Conservation (phyloP, 2,797 vertebrate genomes). For the Mionectes olivaceus region DNA sequence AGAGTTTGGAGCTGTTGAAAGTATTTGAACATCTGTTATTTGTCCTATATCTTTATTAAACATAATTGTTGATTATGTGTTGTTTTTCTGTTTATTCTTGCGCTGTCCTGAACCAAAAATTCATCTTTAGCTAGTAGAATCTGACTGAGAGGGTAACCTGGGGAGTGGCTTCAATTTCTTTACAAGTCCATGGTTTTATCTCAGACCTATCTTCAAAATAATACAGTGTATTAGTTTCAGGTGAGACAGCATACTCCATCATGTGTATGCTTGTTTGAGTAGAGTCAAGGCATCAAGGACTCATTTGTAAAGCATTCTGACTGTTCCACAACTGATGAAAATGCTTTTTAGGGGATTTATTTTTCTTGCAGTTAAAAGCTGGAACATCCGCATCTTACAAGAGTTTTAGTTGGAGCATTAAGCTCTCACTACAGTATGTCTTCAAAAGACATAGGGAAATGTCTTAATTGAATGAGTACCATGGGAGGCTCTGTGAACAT, state of each 20-base stretch:
- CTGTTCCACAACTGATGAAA: background rate
- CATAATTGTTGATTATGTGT: background rate
- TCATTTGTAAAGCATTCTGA: background rate
- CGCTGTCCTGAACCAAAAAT: background rate
- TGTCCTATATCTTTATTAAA: background rate
- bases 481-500: background rate
- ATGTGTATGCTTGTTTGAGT: background rate
- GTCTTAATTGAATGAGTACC: background rate
- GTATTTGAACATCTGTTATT: background rate
- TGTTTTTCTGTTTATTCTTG: background rate
- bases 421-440: background rate
- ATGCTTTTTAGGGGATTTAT: background rate
- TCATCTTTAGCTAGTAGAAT: background rate
- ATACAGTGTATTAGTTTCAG: background rate
- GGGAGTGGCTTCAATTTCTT: background rate
- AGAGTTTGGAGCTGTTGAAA: background rate
- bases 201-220: background rate
- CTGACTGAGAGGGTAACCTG: background rate
- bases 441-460: background rate
- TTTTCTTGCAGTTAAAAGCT: background rate
- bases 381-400: background rate
- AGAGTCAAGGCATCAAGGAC: background rate
- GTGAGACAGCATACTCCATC: background rate
- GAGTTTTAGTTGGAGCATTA: background rate
- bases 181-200: background rate